Percentiles rank a stretch among this genome's conserved stretches.
Evolutionary conservation across 2,888 invertebrate species (phyloP).

Genomic region (Phragmatobia fuliginosa): DNA sequence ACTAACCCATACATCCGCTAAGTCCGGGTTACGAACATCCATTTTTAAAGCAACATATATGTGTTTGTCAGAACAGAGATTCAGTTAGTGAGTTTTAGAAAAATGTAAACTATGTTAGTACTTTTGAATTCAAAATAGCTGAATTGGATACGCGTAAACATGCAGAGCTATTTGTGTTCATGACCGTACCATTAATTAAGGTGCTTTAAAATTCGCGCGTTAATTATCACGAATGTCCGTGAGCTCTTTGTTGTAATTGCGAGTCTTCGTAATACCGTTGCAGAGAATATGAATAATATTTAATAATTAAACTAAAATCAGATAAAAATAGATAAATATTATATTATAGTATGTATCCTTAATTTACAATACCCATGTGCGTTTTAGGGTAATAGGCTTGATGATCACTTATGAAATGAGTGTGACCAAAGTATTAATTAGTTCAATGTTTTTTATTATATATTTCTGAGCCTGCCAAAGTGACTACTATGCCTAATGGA

Average conservation of each 20-base stretch:
- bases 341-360: background rate
- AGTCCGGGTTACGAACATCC: background rate
- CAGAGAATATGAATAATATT: background rate
- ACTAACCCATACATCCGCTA: background rate
- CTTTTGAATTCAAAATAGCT: background rate
- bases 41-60: background rate
- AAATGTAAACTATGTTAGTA: background rate
- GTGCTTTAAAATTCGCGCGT: constrained; percentile 42
- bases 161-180: constrained; percentile 42
- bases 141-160: constrained; percentile 15
- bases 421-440: no score
- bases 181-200: constrained; percentile 49
- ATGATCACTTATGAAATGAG: fast-evolving
- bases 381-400: background rate
- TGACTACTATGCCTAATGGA: no score
- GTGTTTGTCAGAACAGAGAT: background rate
- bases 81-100: background rate
- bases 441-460: no score
- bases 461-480: no score
- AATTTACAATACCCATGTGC: background rate
- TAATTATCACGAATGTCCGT: constrained; percentile 42
- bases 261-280: constrained; percentile 29
- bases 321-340: background rate
- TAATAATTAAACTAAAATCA: background rate
- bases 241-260: constrained; percentile 44